Evolutionary conservation across 1,140 invertebrate species (phyloP), one percentile per base, ranked within the genome.

Genomic region (Anoplophora glabripennis): DNA sequence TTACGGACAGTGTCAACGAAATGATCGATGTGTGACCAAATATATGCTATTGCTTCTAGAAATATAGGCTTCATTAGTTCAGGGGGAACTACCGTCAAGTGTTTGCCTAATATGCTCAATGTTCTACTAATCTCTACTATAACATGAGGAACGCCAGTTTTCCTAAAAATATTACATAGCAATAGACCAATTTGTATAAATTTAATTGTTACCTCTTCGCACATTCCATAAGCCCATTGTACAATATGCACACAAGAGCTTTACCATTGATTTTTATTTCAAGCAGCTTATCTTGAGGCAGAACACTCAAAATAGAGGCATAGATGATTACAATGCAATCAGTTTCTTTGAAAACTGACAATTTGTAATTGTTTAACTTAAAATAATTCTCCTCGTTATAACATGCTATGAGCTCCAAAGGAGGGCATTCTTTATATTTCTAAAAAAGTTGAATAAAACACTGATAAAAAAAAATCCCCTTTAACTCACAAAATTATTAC

Each of bases 1-100:
- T 53, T 53, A n/a, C 58, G 46, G n/a, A 66, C 61, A 41, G 41
- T 57, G 36, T 66, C 64, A 3, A 63, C 57, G 44, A 57, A 63
- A 51, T 63, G 57, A 34, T 63, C 64, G 4, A 54, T 40, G 52
- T 66, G 53, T 0, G 57, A 60, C 21, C 45, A 63, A 33, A 63
- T 54, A 58, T 53, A 63, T 34, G 44, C 49, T 36, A 66, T 46
- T 3, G 60, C 59, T 51, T 60, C 57, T 14, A 60, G 10, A 42
- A 57, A 63, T 35, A 63, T 18, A 10, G 52, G 37, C 18, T 57
- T 57, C 7, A 66, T 41, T 17, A 58, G 34, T 46, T 63, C 49
- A 15, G 45, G 4, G 28, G 60, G 53, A 33, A 66, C 28, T 21
- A 49, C 46, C 42, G 47, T 66, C 35, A 66, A 34, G 11, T 63